phyloP scores from a whole-genome alignment of 1,140 invertebrate species.

The Eriosoma lanigerum region DNA sequence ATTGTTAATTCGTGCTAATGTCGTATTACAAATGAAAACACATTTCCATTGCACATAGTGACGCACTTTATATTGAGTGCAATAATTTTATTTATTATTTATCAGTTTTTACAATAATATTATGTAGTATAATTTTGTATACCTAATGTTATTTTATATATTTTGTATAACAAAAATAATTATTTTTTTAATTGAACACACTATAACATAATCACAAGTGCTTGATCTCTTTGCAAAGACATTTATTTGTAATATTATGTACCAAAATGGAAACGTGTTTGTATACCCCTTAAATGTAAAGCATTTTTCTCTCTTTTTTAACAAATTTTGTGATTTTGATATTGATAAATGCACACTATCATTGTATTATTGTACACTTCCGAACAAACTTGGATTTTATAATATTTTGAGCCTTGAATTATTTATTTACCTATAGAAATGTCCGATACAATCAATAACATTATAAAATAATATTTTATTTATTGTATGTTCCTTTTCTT shows the following conservation, averaged over 20 bases:
- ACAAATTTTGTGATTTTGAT: not conserved
- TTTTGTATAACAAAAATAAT: not conserved
- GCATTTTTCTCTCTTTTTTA: conserved; percentile 3
- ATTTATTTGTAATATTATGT: conserved; percentile 3
- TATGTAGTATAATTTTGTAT: conserved; percentile 5
- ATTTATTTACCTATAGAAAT: not conserved
- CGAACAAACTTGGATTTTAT: not conserved
- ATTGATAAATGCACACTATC: too few relatives aligned
- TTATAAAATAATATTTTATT: not conserved
- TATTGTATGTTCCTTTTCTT: conserved; percentile 44
- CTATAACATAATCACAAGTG: not conserved
- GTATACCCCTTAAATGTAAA: not conserved
- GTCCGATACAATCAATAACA: not conserved
- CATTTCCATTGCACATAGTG: not conserved
- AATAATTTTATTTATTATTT: conserved; percentile 12
- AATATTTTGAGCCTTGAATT: not conserved
- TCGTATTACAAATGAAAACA: not conserved
- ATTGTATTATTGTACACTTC: not conserved
- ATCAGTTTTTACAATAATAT: not conserved
- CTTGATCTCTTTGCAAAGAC: conserved; percentile 18
- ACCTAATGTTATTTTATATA: not conserved
- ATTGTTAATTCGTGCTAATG: conserved; percentile 4
- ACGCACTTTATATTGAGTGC: conserved; percentile 15
- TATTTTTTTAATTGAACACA: too few relatives aligned
- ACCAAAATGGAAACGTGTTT: not conserved